phyloP scores from a whole-genome alignment of 2,888 invertebrate genomes.

The Alloplasta piceator region DNA sequence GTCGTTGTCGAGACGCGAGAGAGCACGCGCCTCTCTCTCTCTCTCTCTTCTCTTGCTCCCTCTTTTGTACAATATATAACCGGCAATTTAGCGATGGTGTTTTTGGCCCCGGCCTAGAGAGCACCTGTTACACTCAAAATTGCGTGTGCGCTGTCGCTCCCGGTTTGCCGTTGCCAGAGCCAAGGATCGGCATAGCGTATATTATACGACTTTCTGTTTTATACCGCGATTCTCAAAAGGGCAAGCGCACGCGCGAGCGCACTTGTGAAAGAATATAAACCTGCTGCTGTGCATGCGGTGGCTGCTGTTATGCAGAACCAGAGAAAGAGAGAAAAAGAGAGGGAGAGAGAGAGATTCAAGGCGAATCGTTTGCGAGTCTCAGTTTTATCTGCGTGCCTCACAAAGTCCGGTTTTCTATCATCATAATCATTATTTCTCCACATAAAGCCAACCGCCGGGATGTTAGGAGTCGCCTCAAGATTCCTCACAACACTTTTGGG shows the following conservation, averaged over 20 bases:
- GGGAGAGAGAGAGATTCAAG: slow-evolving; percentile 4
- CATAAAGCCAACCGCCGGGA: too few species aligned
- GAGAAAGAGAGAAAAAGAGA: neutral
- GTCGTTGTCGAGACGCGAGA: slow-evolving; percentile 37
- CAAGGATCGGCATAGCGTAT: slow-evolving; percentile 22
- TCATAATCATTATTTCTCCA: too few species aligned
- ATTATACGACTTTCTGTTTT: neutral
- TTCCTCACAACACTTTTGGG: too few species aligned
- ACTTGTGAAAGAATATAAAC: slow-evolving; percentile 43
- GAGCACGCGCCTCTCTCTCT: slow-evolving; percentile 12
- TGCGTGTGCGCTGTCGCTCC: slow-evolving; percentile 28
- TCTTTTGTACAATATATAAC: slow-evolving; percentile 56
- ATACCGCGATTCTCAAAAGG: slow-evolving; percentile 20
- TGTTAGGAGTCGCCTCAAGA: too few species aligned
- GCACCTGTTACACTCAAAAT: slow-evolving; percentile 74
- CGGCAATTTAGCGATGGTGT: slow-evolving; percentile 69
- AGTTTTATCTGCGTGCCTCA: slow-evolving; percentile 4
- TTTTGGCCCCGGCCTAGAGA: slow-evolving; percentile 68
- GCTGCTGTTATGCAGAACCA: slow-evolving; percentile 7
- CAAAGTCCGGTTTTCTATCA: slow-evolving; percentile 17
- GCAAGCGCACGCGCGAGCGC: slow-evolving; percentile 28
- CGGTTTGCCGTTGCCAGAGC: slow-evolving; percentile 31
- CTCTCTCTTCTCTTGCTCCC: neutral
- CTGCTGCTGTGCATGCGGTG: slow-evolving; percentile 26
- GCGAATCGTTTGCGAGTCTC: slow-evolving; percentile 17